Evolutionary conservation across 2,888 invertebrate species (phyloP).

Genomic region (Drosophila mimica): DNA sequence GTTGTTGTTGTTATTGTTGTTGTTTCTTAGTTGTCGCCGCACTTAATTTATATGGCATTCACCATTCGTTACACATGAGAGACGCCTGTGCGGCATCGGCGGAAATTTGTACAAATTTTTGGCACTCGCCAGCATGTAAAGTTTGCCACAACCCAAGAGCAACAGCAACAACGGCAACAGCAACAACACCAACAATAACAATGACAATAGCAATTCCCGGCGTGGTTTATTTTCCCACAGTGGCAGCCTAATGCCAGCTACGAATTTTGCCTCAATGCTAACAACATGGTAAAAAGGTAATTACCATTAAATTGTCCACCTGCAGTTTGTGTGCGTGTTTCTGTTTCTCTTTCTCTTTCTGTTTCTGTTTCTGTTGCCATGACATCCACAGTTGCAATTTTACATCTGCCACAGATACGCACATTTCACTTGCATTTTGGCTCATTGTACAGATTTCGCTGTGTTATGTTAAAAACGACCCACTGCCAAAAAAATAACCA

Average conservation of each 20-base stretch:
- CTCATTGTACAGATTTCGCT: not conserved
- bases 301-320: constrained; percentile 66
- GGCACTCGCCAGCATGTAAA: constrained; percentile 61
- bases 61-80: constrained; percentile 61
- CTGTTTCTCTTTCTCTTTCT: not conserved
- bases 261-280: constrained; percentile 69
- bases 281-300: constrained; percentile 67
- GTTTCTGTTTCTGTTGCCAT: not conserved
- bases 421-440: constrained; percentile 12
- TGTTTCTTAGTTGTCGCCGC: constrained; percentile 55
- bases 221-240: constrained; percentile 62
- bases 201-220: constrained; percentile 63
- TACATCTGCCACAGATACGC: constrained; percentile 4
- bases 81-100: constrained; percentile 32
- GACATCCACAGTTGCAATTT: not conserved
- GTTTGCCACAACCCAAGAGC: constrained; percentile 31
- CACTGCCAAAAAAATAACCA: not conserved
- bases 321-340: constrained; percentile 7
- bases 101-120: constrained; percentile 75
- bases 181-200: constrained; percentile 37
- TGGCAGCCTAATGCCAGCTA: constrained; percentile 60
- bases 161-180: constrained; percentile 2
- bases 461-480: not conserved
- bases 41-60: constrained; percentile 76
- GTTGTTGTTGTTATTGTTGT: constrained; percentile 37